A percentile compares a stretch with the other conserved stretches of the same genome.
phyloP scores from a whole-genome alignment of 2,113 vertebrate genomes.

The Stomatorhinus ivindoensis region DNA sequence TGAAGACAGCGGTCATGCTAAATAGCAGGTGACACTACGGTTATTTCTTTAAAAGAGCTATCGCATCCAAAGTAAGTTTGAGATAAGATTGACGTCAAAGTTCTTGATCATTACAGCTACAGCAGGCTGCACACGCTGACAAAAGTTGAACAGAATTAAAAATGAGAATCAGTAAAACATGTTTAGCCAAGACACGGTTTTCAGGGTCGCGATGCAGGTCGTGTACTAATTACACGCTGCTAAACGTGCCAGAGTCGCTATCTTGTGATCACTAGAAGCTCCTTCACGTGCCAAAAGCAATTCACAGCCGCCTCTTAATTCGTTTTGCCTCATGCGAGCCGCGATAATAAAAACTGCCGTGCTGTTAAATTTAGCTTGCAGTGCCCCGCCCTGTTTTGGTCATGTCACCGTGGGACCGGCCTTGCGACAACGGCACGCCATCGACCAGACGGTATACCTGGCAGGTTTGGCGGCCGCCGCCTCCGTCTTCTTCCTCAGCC shows the following conservation, averaged over 20 bases:
- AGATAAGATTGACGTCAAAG: background rate
- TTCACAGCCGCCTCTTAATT: background rate
- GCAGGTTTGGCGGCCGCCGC: conserved; percentile 64
- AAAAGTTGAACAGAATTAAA: background rate
- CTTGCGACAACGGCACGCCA: background rate
- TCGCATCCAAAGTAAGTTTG: background rate
- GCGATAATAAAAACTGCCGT: background rate
- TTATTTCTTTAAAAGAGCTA: background rate
- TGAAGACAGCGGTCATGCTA: background rate
- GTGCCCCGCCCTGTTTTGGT: background rate
- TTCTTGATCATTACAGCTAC: background rate
- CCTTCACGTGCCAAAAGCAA: background rate
- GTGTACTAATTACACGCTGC: background rate
- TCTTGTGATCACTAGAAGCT: background rate
- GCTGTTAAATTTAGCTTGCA: background rate
- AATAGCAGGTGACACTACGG: background rate
- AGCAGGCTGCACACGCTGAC: background rate
- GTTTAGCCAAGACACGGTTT: background rate
- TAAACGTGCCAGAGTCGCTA: background rate
- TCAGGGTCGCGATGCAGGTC: background rate
- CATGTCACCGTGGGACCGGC: background rate
- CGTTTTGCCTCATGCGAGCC: background rate
- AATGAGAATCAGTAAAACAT: background rate
- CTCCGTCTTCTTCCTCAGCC: conserved; percentile 80
- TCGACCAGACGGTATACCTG: conserved; percentile 41